Evolutionary conservation across 2,113 vertebrate genomes (phyloP).

Genomic region (Rhinolophus sinicus): DNA sequence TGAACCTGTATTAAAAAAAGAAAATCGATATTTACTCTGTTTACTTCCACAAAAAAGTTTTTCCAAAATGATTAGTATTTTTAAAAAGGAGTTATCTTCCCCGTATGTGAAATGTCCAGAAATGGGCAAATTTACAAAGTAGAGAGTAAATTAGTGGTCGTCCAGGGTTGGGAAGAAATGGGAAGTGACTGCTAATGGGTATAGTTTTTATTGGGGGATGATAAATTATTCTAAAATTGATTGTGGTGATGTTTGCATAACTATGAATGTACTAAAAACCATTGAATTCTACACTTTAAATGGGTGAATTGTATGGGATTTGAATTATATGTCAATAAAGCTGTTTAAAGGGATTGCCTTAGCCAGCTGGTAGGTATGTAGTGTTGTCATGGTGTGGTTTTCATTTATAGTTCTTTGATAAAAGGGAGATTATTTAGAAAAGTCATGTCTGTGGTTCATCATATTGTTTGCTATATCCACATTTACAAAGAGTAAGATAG

Average conservation of each 20-base stretch:
- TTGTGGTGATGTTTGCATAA: not conserved
- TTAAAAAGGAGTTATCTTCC: not conserved
- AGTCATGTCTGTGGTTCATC: not conserved
- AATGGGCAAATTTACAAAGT: not conserved
- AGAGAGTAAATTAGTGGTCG: not conserved
- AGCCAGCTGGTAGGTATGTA: not conserved
- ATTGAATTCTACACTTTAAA: not conserved
- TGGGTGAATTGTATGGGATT: not conserved
- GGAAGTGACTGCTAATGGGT: not conserved
- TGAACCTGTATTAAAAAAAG: not conserved
- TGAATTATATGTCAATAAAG: not conserved
- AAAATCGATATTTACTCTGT: not conserved
- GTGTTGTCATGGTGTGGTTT: not conserved
- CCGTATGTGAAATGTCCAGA: not conserved
- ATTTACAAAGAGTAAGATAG: not conserved
- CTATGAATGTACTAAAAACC: not conserved
- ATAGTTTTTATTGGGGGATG: not conserved
- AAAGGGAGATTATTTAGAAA: not conserved
- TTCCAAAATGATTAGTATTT: not conserved
- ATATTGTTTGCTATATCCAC: not conserved
- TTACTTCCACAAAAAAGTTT: not conserved
- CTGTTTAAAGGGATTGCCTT: not conserved
- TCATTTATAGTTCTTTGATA: conserved; percentile 26
- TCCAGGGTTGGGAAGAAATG: not conserved
- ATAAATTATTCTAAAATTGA: not conserved